Evolutionary conservation across 2,113 vertebrate genomes (phyloP).

Genomic region (Rhinopithecus roxellana): DNA sequence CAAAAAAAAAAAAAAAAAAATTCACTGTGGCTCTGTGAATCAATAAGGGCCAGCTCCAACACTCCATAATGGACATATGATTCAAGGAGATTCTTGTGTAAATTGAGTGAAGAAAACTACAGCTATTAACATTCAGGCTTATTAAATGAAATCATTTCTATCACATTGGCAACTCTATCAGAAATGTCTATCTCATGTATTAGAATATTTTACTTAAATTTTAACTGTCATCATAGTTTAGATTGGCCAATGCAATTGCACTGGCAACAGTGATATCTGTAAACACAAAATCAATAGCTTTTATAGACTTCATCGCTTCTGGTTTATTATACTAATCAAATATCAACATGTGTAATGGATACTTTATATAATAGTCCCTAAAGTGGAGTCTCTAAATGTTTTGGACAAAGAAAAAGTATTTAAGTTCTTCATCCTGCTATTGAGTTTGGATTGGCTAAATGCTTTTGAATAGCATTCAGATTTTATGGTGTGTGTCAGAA

Average conservation of each 20-base stretch:
- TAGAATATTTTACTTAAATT: conserved; percentile 60
- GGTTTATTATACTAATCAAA: conserved; percentile 61
- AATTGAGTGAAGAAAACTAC: neutral
- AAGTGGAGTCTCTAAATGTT: conserved; percentile 42
- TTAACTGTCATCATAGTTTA: neutral
- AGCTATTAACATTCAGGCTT: neutral
- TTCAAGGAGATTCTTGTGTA: neutral
- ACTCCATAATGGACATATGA: neutral
- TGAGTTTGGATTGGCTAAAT: neutral
- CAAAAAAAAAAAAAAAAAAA: neutral
- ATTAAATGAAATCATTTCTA: neutral
- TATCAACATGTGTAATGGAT: conserved; percentile 48
- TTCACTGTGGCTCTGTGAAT: neutral
- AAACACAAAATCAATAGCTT: conserved; percentile 64
- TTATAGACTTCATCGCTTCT: conserved; percentile 57
- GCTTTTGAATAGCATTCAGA: neutral
- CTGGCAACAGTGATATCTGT: conserved; percentile 8
- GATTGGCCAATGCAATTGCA: neutral
- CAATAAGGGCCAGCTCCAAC: neutral
- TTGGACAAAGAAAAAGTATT: conserved; percentile 56
- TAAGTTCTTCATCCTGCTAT: neutral
- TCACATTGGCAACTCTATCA: neutral
- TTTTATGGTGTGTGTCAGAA: neutral
- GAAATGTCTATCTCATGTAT: conserved; percentile 3
- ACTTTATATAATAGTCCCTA: conserved; percentile 57